Percentiles rank a stretch among this genome's conserved stretches.
Evolutionary conservation across 2,113 vertebrate species (phyloP).

Genomic region (Neolamprologus toae): DNA sequence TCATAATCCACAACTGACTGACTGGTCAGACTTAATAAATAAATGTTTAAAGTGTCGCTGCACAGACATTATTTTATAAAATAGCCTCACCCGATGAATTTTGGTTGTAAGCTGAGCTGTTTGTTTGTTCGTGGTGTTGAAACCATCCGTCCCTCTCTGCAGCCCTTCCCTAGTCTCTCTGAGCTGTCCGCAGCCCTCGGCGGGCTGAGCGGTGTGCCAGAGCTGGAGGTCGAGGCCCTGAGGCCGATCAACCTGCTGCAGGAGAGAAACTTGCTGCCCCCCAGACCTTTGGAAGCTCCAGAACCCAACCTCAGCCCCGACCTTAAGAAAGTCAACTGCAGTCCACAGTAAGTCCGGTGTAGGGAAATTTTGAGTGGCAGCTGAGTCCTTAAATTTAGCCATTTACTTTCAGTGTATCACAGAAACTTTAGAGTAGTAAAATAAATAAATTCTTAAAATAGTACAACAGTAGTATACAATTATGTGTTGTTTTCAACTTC

Average conservation of each 20-base stretch:
- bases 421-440: neutral
- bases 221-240: conserved; percentile 84
- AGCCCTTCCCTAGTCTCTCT: conserved; percentile 83
- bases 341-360: conserved; percentile 80
- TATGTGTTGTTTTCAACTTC: accelerated
- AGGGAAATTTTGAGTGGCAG: neutral
- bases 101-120: neutral
- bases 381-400: neutral
- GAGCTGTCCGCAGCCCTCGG: conserved; percentile 86
- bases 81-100: neutral
- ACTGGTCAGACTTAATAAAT: neutral
- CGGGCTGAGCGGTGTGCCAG: conserved; percentile 84
- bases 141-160: neutral
- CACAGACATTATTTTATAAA: neutral
- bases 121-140: neutral
- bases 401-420: neutral
- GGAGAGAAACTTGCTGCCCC: conserved; percentile 85
- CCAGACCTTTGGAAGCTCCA: conserved; percentile 75
- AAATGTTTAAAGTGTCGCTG: neutral
- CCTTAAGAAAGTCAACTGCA: conserved; percentile 92
- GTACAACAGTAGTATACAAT: neutral
- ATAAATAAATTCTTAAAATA: neutral
- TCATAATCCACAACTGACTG: neutral
- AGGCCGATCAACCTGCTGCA: conserved; percentile 88
- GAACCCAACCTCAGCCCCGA: conserved; percentile 88